Evolutionary conservation across 2,113 vertebrate genomes (phyloP).

Genomic region (Alces alces): DNA sequence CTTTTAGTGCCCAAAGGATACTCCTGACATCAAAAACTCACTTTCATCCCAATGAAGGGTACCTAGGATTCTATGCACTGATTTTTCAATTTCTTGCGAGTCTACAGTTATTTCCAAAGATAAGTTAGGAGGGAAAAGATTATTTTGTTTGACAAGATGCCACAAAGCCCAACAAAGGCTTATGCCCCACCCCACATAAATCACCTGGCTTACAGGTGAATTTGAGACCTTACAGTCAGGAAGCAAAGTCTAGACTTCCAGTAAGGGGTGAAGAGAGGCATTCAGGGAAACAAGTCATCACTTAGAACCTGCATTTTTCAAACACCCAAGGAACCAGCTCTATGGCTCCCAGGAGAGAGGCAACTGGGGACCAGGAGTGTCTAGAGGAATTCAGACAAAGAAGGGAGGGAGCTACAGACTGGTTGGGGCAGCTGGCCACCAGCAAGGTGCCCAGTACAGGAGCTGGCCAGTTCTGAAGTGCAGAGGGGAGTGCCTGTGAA

Average conservation of each 20-base stretch:
- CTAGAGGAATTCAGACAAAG: neutral
- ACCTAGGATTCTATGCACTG: neutral
- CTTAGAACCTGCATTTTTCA: neutral
- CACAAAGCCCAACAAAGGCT: neutral
- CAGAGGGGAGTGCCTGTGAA: neutral
- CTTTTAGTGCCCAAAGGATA: neutral
- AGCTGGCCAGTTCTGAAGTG: too few species aligned
- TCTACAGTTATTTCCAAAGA: neutral
- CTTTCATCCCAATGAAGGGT: neutral
- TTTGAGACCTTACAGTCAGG: neutral
- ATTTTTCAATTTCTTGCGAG: neutral
- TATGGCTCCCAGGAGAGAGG: neutral
- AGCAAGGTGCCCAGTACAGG: accelerated
- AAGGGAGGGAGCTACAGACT: neutral
- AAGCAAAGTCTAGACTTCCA: neutral
- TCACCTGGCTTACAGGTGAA: neutral
- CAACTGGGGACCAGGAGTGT: neutral
- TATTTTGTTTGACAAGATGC: neutral
- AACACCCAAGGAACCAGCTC: neutral
- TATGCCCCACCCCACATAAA: accelerated
- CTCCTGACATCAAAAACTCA: neutral
- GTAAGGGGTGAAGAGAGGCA: neutral
- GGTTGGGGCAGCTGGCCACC: neutral
- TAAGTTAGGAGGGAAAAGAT: neutral
- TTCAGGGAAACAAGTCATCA: neutral